These are phyloP conservation scores for Malacoraja senta DNA, from an alignment of 2,797 vertebrate genomes.

Conservation along the genomic window DNA sequence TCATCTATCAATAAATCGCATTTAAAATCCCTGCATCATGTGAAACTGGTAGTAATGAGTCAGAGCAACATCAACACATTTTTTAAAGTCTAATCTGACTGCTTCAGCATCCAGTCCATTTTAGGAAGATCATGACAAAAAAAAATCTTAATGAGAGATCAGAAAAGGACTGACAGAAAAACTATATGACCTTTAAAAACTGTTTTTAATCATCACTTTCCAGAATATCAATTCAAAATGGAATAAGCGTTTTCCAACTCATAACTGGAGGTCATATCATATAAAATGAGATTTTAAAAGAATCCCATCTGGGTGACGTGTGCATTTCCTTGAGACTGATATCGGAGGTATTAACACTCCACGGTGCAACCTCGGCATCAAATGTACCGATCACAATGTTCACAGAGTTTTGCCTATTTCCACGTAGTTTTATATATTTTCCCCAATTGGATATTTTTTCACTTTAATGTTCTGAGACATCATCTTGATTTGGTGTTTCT, in stretches of 20 bases:
- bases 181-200: background rate
- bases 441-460: background rate
- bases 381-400: background rate
- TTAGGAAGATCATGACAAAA: background rate
- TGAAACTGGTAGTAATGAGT: background rate
- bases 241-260: background rate
- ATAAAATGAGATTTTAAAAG: background rate
- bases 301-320: background rate
- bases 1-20: background rate
- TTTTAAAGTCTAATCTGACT: background rate
- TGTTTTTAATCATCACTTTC: background rate
- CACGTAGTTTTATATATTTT: too few relatives aligned
- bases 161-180: background rate
- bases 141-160: background rate
- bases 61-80: background rate
- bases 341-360: background rate
- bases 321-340: background rate
- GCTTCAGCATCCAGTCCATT: background rate
- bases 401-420: background rate
- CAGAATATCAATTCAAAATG: background rate
- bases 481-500: slow-evolving; percentile 42
- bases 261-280: background rate
- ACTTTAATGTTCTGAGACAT: slow-evolving; percentile 43
- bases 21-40: background rate
- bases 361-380: background rate